Evolutionary conservation across 2,888 invertebrate genomes (phyloP).

Genomic region (Ochropleura leucogaster): DNA sequence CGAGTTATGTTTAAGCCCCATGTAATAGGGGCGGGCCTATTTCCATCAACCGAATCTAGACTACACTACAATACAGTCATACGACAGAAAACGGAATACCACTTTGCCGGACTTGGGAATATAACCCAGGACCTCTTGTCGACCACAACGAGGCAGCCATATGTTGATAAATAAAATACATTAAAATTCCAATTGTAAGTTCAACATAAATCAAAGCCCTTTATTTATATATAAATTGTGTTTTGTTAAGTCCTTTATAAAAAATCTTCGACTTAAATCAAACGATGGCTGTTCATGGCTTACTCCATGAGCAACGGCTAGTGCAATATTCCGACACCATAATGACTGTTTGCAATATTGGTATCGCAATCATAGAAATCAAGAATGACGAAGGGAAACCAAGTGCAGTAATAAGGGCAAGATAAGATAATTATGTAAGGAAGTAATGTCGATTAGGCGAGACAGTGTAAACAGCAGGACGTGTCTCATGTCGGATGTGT

Average conservation of each 20-base stretch:
- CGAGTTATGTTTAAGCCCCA: too few species aligned
- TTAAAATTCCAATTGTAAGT: too few species aligned
- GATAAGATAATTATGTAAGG: slow-evolving; percentile 16
- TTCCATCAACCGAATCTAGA: too few species aligned
- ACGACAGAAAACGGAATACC: too few species aligned
- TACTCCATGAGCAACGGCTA: not conserved
- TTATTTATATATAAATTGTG: not conserved
- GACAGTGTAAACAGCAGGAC: slow-evolving; percentile 40
- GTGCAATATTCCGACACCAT: slow-evolving; percentile 2
- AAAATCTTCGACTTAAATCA: not conserved
- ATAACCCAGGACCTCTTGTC: too few species aligned
- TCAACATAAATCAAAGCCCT: too few species aligned
- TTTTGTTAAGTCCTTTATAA: not conserved
- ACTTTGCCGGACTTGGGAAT: too few species aligned
- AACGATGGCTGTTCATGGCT: not conserved
- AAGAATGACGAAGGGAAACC: slow-evolving; percentile 19
- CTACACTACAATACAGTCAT: too few species aligned
- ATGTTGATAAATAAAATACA: too few species aligned
- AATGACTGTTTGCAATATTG: slow-evolving; percentile 15
- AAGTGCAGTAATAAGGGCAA: slow-evolving; percentile 29
- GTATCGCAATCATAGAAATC: slow-evolving; percentile 32
- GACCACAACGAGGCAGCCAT: too few species aligned
- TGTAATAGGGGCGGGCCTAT: too few species aligned
- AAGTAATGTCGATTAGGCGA: slow-evolving; percentile 35
- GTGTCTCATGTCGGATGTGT: slow-evolving; percentile 25